Base-by-base conservation (phyloP, 2,797 vertebrate genomes). In the Alectoris magna region DNA sequence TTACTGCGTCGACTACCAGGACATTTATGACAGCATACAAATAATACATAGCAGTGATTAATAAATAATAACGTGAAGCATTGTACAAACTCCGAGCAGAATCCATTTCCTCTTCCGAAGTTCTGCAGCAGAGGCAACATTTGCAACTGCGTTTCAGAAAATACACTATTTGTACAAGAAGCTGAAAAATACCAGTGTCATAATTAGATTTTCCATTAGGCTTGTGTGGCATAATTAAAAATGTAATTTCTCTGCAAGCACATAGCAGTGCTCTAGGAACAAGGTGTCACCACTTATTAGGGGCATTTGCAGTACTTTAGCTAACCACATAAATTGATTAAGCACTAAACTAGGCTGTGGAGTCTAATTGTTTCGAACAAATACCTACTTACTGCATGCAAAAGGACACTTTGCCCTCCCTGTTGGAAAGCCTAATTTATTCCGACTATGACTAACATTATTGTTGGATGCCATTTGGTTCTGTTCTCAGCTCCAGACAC, bases 201-300 rank as follows among this genome's bases (percentile, higher is more conserved):
- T 97, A 97, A 97, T 97, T 97, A 97, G 96, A 94, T 97, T 97
- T 97, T 96, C 95, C 92, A 97, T 98, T 96, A 96, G 84, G 95
- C 87, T 96, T 91, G 79, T 93, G 94, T 87, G 92, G 96, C 95
- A 95, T 97, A 97, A 98, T 98, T 98, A 97, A 97, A 97, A 97
- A 94, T 89, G 95, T 96, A 97, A 97, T 98, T 97, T 97, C 95
- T 95, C 93, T 88, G 92, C 91, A 93, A 97, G 91, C 95, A 91
- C 93, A 93, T 75, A 90, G 95, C 89, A 80, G 91, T 74, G 74
- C 91, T 82, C 60, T 79, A 92, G 95, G 96, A 97, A 97, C 91
- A 96, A 79, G 93, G 95, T 97, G 96, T 97, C 97, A 96, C 93
- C 94, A 63, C 81, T 91, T 94, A 97, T 97, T 96, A 97, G 87